phyloP scores from a whole-genome alignment of 1,140 invertebrate species.

The Euschistus heros region DNA sequence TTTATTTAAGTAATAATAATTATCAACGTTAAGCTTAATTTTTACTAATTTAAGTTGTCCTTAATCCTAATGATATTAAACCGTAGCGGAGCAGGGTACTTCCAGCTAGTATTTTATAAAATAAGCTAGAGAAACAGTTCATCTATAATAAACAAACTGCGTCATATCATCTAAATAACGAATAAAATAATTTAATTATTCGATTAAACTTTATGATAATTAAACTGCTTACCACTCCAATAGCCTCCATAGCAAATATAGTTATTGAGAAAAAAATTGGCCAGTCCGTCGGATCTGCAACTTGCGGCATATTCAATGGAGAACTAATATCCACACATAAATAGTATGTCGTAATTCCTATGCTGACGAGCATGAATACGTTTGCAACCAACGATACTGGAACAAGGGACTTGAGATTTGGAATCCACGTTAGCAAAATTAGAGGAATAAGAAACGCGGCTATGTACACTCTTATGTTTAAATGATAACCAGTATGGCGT shows the following conservation, averaged over 20 bases:
- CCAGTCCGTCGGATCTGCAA: constrained; percentile 34
- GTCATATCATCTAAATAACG: too few species aligned
- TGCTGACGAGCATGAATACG: constrained; percentile 59
- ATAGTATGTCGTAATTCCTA: constrained; percentile 68
- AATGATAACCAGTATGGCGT: constrained; percentile 31
- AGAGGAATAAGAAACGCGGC: constrained; percentile 50
- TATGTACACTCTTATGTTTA: constrained; percentile 43
- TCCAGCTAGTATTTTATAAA: too few species aligned
- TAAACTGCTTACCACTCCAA: constrained; percentile 48
- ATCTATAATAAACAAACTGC: too few species aligned
- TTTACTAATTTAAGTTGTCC: too few species aligned
- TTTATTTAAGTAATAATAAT: too few species aligned
- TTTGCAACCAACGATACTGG: constrained; percentile 74
- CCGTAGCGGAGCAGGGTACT: too few species aligned
- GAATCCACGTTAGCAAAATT: constrained; percentile 62
- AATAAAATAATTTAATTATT: too few species aligned
- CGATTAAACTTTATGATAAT: too few species aligned
- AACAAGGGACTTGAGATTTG: constrained; percentile 67
- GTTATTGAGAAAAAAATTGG: constrained; percentile 64
- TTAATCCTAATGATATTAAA: too few species aligned
- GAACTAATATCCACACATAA: constrained; percentile 47
- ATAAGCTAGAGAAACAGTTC: too few species aligned
- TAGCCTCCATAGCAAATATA: constrained; percentile 76
- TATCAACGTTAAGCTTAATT: too few species aligned
- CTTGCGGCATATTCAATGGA: constrained; percentile 31